Percentiles rank a stretch among this genome's conserved stretches.
Conservation (phyloP, 2,797 vertebrate genomes). For the Simalia tracyae region DNA sequence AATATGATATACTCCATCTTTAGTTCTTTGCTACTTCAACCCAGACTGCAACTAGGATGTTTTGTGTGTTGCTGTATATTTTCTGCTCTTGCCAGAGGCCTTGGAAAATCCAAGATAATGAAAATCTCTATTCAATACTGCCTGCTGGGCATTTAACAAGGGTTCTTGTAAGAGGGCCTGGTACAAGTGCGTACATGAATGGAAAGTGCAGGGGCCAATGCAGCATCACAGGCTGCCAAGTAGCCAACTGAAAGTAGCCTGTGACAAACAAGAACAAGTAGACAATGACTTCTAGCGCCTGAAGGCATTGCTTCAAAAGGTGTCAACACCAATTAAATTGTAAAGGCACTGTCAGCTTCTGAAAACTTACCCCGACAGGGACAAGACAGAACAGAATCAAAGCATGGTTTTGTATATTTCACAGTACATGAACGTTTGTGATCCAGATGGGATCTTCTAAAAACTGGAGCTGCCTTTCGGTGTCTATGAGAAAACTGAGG, state of each 20-base stretch:
- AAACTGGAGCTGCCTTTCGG: slow-evolving; percentile 41
- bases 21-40: slow-evolving; percentile 66
- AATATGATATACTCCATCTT: slow-evolving; percentile 60
- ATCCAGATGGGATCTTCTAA: slow-evolving; percentile 58
- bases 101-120: slow-evolving; percentile 73
- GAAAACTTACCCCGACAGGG: slow-evolving; percentile 74
- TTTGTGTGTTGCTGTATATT: slow-evolving; percentile 71
- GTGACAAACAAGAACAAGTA: slow-evolving; percentile 73
- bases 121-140: slow-evolving; percentile 76
- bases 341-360: slow-evolving; percentile 77
- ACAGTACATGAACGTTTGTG: slow-evolving; percentile 58
- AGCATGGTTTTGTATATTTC: slow-evolving; percentile 66
- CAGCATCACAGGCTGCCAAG: slow-evolving; percentile 73
- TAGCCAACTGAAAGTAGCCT: slow-evolving; percentile 67
- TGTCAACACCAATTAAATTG: slow-evolving; percentile 81
- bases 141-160: slow-evolving; percentile 80
- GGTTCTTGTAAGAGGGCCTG: slow-evolving; percentile 72
- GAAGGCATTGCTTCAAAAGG: slow-evolving; percentile 79
- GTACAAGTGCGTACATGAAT: slow-evolving; percentile 75
- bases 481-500: slow-evolving; percentile 12
- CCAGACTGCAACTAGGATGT: slow-evolving; percentile 68
- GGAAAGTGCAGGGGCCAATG: slow-evolving; percentile 74
- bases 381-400: slow-evolving; percentile 75
- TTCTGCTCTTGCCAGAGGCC: slow-evolving; percentile 72
- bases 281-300: slow-evolving; percentile 75